Conservation (phyloP, 2,797 vertebrate species). For the Pangasius djambal region DNA sequence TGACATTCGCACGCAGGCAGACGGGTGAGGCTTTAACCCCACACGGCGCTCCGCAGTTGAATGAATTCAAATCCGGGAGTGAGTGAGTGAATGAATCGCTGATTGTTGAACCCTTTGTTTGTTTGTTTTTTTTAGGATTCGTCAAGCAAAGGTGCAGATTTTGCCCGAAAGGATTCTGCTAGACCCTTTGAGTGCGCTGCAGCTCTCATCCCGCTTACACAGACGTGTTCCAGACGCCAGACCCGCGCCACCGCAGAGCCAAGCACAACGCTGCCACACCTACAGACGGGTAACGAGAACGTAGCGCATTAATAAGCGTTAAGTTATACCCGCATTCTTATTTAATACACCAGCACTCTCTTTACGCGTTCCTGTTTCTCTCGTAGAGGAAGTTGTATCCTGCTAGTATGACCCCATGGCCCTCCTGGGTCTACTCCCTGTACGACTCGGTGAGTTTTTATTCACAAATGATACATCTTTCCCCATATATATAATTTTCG, state of each 20-base stretch:
- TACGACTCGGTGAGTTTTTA: conserved; percentile 92
- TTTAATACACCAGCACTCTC: neutral
- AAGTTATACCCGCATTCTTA: neutral
- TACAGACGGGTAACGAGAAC: conserved; percentile 83
- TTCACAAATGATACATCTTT: neutral
- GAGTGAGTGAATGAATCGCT: neutral
- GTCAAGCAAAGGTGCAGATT: conserved; percentile 95
- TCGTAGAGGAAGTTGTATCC: conserved; percentile 89
- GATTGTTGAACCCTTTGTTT: neutral
- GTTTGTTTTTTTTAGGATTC: conserved; percentile 77
- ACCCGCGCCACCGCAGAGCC: conserved; percentile 72
- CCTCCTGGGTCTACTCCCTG: conserved; percentile 93
- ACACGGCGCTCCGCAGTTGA: neutral
- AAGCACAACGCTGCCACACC: conserved; percentile 79
- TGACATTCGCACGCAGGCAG: conserved; percentile 93
- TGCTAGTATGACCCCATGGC: conserved; percentile 95
- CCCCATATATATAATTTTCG: neutral
- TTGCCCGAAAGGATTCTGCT: conserved; percentile 92
- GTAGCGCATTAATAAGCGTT: too few species aligned
- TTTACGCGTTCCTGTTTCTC: conserved; percentile 28
- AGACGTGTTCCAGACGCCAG: conserved; percentile 75
- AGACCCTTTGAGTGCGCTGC: conserved; percentile 87
- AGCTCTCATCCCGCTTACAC: conserved; percentile 83
- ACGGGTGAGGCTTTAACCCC: conserved; percentile 82
- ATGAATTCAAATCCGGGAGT: too few species aligned